Percentiles rank a stretch among this genome's conserved stretches.
phyloP scores from a whole-genome alignment of 2,113 vertebrate genomes.

The Anser brachyrhynchus region DNA sequence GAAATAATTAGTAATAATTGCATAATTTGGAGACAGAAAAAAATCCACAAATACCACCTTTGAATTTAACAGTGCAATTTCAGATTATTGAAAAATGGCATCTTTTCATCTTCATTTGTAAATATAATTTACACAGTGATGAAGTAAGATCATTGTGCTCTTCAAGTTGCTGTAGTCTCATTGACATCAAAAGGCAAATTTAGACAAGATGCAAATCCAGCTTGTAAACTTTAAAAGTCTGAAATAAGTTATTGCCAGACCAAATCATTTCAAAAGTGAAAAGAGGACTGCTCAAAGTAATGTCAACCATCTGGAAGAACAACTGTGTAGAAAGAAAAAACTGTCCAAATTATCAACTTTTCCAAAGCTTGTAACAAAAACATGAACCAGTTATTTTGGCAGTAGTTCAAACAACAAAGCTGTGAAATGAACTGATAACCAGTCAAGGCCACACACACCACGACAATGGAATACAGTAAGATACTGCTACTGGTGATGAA shows the following conservation, averaged over 20 bases:
- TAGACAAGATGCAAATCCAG: neutral
- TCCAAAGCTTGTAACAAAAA: slow-evolving; percentile 27
- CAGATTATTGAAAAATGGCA: neutral
- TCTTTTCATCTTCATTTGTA: neutral
- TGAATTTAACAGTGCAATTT: neutral
- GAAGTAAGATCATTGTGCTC: neutral
- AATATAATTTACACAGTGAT: neutral
- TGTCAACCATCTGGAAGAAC: slow-evolving; percentile 36
- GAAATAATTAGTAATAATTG: neutral
- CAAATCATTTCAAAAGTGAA: slow-evolving; percentile 41
- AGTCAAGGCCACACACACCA: neutral
- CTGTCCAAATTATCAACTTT: slow-evolving; percentile 40
- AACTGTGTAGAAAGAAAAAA: neutral
- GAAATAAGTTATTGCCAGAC: slow-evolving; percentile 3
- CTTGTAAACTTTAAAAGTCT: neutral
- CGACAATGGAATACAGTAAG: neutral
- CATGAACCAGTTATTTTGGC: slow-evolving; percentile 11
- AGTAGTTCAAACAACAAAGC: neutral
- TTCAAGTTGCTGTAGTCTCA: neutral
- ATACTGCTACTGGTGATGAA: neutral
- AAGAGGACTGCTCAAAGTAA: slow-evolving; percentile 7
- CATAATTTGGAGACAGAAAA: neutral
- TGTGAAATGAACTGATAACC: slow-evolving; percentile 49
- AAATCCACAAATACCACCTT: neutral
- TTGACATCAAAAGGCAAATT: neutral